Evolutionary conservation across 2,888 invertebrate species (phyloP).

Genomic region (Amiota minor): DNA sequence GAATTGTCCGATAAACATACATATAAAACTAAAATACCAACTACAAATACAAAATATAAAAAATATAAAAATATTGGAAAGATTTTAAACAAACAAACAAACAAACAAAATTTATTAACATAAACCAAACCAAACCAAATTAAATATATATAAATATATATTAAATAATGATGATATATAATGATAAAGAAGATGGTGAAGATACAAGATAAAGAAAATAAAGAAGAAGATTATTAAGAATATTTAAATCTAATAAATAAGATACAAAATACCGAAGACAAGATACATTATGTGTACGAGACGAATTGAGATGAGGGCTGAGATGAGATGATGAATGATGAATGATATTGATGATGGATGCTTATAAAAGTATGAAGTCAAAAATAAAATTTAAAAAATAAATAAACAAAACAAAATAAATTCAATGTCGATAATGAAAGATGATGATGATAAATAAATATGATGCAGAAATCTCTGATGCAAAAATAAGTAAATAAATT

Average conservation of each 20-base stretch:
- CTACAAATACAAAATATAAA: not conserved
- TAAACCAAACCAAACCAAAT: slow-evolving; percentile 80
- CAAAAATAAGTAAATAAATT: slow-evolving; percentile 64
- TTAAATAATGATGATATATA: slow-evolving; percentile 35
- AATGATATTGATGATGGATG: not conserved
- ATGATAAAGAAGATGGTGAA: slow-evolving; percentile 32
- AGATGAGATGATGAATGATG: not conserved
- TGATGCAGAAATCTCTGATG: slow-evolving; percentile 20
- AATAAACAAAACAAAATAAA: slow-evolving; percentile 46
- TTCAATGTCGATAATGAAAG: slow-evolving; percentile 1
- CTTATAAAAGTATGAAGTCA: slow-evolving; percentile 45
- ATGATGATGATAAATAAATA: too few relatives aligned
- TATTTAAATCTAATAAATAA: slow-evolving; percentile 35
- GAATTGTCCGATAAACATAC: not conserved
- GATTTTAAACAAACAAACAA: slow-evolving; percentile 83
- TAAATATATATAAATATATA: slow-evolving; percentile 59
- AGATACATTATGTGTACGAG: too few relatives aligned
- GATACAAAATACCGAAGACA: not conserved
- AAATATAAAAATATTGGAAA: not conserved
- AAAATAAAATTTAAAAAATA: slow-evolving; percentile 64
- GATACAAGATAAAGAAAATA: slow-evolving; percentile 20
- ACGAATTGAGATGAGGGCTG: not conserved
- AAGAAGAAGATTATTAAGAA: slow-evolving; percentile 35
- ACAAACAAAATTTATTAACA: slow-evolving; percentile 75
- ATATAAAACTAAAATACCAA: not conserved